phyloP scores from a whole-genome alignment of 1,140 invertebrate genomes.

The Atta texana region DNA sequence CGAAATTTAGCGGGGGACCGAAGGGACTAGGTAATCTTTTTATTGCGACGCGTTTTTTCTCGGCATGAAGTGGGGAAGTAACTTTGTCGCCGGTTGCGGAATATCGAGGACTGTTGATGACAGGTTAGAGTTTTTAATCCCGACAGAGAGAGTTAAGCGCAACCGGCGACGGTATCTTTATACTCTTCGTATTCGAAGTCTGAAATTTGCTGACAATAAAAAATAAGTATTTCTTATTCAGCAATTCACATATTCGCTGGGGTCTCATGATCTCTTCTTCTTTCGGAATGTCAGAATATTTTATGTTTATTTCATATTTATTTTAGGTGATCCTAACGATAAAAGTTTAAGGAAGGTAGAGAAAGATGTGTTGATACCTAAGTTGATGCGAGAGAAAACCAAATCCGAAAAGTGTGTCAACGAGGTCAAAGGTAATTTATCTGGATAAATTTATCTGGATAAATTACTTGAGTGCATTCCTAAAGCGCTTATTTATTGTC shows the following conservation, averaged over 20 bases:
- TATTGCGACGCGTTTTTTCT: not conserved
- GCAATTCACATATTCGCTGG: not conserved
- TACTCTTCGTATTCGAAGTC: too few relatives aligned
- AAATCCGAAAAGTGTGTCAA: constrained; percentile 91
- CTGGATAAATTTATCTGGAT: constrained; percentile 30
- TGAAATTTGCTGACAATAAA: not conserved
- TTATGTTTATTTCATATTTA: constrained; percentile 69
- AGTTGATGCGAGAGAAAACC: constrained; percentile 93
- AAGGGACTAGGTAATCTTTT: constrained; percentile 86
- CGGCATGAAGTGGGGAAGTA: not conserved
- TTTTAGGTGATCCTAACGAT: constrained; percentile 95
- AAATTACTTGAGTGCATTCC: too few relatives aligned
- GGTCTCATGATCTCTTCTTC: not conserved
- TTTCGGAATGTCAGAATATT: not conserved
- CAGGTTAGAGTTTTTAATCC: constrained; percentile 25
- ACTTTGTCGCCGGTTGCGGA: not conserved
- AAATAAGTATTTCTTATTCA: not conserved
- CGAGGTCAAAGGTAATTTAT: constrained; percentile 88
- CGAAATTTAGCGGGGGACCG: constrained; percentile 85
- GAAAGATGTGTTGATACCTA: constrained; percentile 93
- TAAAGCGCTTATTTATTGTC: too few relatives aligned
- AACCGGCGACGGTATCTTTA: not conserved
- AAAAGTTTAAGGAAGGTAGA: constrained; percentile 93
- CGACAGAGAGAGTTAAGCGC: too few relatives aligned
- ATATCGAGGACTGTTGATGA: not conserved